Base-by-base conservation (phyloP, 2,888 invertebrate species). In the Sympetrum striolatum region DNA sequence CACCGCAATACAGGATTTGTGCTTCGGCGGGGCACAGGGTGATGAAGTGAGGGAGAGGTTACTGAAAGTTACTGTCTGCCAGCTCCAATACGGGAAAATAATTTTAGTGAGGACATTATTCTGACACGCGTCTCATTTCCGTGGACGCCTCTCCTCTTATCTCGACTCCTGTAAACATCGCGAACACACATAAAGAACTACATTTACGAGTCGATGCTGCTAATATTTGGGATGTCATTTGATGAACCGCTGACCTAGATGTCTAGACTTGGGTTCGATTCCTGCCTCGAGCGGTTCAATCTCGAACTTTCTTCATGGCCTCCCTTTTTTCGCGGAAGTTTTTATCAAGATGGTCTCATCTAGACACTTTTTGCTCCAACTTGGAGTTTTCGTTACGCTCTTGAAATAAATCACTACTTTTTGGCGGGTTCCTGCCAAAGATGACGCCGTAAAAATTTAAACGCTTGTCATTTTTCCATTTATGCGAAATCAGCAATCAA, bases 221-320 rank as follows among this genome's bases (percentile, higher is more conserved):
- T 73, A 73, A 73, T 73, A 73, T 25, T 73, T 73, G 73, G 73
- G n/a, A 25, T 60, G 58, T 60, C 86, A 35, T 53, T 60, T 60
- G 37, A 86, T 22, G 37, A 18, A 48, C 44, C 14, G 35, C 37
- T 60, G 64, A 86, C 86, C 86, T 82, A 53, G 8, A 82, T 35
- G 82, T 53, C 82, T 86, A 86, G 86, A 86, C 86, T 86, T 44
- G 2, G 58, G 82, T 53, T 86, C 86, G 86, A 86, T 86, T 86
- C 86, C 60, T 35, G 58, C 86, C 22, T n/a, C 37, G 48, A 60
- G 86, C 35, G 58, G 37, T 64, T 86, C 64, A 86, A 86, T 86
- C 86, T 60, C 35, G 2, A 22, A 48, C 22, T 37, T 64, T 37
- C 39, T 82, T 48, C 37, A 35, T 86, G n/a, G 58, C 25, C 60